These are phyloP conservation scores for Chesias legatella DNA, from an alignment of 2,888 invertebrate genomes.

Conservation along the genomic window DNA sequence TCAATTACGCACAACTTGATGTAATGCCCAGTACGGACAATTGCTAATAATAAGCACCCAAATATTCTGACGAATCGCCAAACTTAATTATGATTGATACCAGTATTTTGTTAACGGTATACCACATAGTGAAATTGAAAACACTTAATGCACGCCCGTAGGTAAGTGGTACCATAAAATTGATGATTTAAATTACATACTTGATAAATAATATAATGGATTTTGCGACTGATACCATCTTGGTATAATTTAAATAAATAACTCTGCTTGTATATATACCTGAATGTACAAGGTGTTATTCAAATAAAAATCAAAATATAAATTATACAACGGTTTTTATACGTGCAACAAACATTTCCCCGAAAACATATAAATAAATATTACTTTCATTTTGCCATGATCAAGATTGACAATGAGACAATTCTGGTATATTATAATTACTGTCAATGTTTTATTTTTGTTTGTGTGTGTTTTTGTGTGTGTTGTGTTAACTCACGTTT, in stretches of 20 bases:
- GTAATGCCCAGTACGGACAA: conserved; percentile 14
- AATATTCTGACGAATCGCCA: conserved; percentile 51
- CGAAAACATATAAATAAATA: too few relatives aligned
- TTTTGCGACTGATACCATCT: conserved; percentile 31
- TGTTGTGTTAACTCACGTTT: too few relatives aligned
- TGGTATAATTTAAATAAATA: conserved; percentile 28
- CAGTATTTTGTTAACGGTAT: conserved; percentile 63
- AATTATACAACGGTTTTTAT: too few relatives aligned
- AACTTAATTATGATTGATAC: conserved; percentile 64
- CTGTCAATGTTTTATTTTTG: too few relatives aligned
- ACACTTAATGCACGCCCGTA: conserved; percentile 41
- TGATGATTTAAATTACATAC: conserved; percentile 39
- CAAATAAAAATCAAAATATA: too few relatives aligned
- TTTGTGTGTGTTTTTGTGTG: too few relatives aligned
- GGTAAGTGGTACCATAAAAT: conserved; percentile 37
- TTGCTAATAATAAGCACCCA: conserved; percentile 50
- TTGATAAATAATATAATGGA: conserved; percentile 38
- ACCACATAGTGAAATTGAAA: conserved; percentile 46
- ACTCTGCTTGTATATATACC: conserved; percentile 11
- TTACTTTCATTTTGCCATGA: too few relatives aligned
- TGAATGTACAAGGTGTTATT: too few relatives aligned
- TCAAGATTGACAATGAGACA: too few relatives aligned
- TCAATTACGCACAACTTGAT: conserved; percentile 41
- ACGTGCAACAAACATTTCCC: too few relatives aligned
- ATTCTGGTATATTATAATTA: too few relatives aligned